phyloP scores from a whole-genome alignment of 2,113 vertebrate genomes.

The Colinus virginianus region DNA sequence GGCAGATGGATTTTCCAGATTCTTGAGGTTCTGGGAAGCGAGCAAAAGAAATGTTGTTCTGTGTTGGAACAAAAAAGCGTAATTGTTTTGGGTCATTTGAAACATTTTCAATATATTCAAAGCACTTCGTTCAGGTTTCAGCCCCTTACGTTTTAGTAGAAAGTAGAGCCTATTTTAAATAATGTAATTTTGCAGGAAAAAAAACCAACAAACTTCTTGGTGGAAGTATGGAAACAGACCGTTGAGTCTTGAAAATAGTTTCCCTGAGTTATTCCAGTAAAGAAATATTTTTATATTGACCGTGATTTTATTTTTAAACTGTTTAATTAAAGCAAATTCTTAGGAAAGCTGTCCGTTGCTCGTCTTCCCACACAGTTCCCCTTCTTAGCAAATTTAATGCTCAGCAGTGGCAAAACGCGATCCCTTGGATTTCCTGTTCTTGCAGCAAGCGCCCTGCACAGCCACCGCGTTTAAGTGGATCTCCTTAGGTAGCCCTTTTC shows the following conservation, averaged over 20 bases:
- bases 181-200: slow-evolving; percentile 65
- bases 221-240: slow-evolving; percentile 42
- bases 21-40: slow-evolving; percentile 46
- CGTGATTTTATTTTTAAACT: slow-evolving; percentile 49
- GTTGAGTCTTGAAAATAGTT: slow-evolving; percentile 37
- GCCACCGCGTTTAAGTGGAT: background rate
- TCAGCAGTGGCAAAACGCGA: background rate
- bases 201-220: slow-evolving; percentile 36
- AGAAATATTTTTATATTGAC: slow-evolving; percentile 56
- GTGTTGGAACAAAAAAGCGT: background rate
- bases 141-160: slow-evolving; percentile 49
- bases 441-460: background rate
- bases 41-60: slow-evolving; percentile 28
- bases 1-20: slow-evolving; percentile 60
- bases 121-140: slow-evolving; percentile 70
- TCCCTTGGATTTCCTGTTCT: background rate
- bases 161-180: slow-evolving; percentile 58
- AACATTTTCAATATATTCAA: slow-evolving; percentile 58
- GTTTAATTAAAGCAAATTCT: slow-evolving; percentile 10
- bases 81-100: slow-evolving; percentile 29
- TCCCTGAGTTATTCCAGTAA: slow-evolving; percentile 41
- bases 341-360: background rate
- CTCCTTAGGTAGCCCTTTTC: background rate
- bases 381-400: background rate
- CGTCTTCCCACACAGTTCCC: background rate